Evolutionary conservation across 2,797 vertebrate species (phyloP), one percentile per base, ranked within the genome.

Genomic region (Spinus pinus): DNA sequence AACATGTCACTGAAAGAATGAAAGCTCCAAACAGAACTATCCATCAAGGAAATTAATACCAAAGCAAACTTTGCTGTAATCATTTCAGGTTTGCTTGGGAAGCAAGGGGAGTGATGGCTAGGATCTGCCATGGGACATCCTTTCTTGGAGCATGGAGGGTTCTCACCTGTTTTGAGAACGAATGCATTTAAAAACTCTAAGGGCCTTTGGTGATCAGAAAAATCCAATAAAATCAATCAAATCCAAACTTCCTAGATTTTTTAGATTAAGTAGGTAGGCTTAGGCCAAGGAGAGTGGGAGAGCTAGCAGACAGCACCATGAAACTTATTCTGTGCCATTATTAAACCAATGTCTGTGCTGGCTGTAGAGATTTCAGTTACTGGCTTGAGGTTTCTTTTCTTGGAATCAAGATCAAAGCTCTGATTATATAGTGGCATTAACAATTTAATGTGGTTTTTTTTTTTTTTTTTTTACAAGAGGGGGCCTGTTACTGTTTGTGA

Each of bases 321-420:
- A 58, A 54, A 8, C 35, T 71, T 46, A 57, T 15, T 51, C 53
- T 46, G 10, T 53, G 33, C 31, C 57, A 27, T 44, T 42, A 70
- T 58, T 64, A 85, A 86, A 71, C 30, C 35, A 64, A 13, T 22
- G 72, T 39, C 65, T 47, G 9, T 72, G 44, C 35, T 54, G 67
- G 62, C 66, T 88, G 71, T 81, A 84, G 72, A 57, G 47, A 65
- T 81, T 84, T 30, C 49, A 87, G 0, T 42, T 88, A 35, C 71
- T 7, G 18, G 23, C 44, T 93, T 84, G n/a, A 89, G 12, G 73
- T 88, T 31, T 46, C 81, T 85, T 69, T 64, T 66, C 77, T 53
- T 84, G 74, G 81, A 86, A 73, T 49, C 30, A 49, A 67, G 81
- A 93, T 95, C 62, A 95, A 93, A 84, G 51, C 62, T 70, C 42